Evolutionary conservation across 2,113 vertebrate species (phyloP), one percentile per base, ranked within the genome.

Genomic region (Perca schrenkii): DNA sequence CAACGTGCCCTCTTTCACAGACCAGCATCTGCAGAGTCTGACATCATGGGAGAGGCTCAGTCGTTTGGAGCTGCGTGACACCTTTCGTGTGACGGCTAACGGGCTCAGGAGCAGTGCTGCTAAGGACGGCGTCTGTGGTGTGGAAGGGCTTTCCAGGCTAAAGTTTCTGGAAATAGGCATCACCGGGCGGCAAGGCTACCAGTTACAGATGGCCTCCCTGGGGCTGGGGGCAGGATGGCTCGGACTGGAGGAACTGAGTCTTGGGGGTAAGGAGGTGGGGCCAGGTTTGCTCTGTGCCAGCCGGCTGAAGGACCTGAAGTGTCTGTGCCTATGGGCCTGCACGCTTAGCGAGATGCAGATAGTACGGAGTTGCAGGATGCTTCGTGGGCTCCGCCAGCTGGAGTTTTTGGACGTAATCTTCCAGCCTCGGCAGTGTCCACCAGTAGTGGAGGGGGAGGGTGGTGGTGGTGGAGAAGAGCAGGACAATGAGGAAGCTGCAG

Each of bases 1-100:
- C 57, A 95, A 92, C 4, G 94, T 96, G 46, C 94, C 95, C 19
- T 95, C 95, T n/a, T 96, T 96, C 74, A 95, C 92, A 1, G 95
- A 96, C 85, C 92, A 94, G 77, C 95, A 96, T 64, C 90, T 96
- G 72, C 92, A 92, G 80, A 95, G 92, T 85, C 91, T 96, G 76
- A 82, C 88, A 19, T 91, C 92, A 3, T 96, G 95, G 95, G 80
- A 86, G 65, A 87, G 54, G 46, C 88, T 96, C 57, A 67, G 34
- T 40, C 92, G 62, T 0, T 71, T 96, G 60, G 95, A 94, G 89
- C 86, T 96, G 65, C 88, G 93, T 0, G 94, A 96, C 60, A 87
- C 93, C 36, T 92, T 95, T 77, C 94, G 95, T 0, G 87, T 96
- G 53, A 96, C 95, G 0, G 94, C 94, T 0, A 94, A 91, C 0